Evolutionary conservation across 1,140 invertebrate species (phyloP), one percentile per base, ranked within the genome.

Genomic region (Cylas formicarius): DNA sequence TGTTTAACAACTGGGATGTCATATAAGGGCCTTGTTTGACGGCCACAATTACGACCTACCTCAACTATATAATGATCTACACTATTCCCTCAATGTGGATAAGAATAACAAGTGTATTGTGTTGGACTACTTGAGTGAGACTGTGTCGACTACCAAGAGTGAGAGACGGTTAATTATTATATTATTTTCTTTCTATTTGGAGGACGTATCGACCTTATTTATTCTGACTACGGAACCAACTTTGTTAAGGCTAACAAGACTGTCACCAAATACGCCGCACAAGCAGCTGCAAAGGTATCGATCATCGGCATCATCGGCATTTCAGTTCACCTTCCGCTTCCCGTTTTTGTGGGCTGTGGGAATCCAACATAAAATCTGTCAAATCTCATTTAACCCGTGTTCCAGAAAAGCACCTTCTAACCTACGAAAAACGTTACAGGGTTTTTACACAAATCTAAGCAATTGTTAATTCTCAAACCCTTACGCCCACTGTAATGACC

Each of bases 301-400:
- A n/a, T n/a, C n/a, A n/a, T n/a, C n/a, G 27, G n/a, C 27, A 28
- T 28, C 16, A 14, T 11, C 11, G 11, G 27, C n/a, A n/a, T 11
- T 28, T 28, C 16, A 28, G 16, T 28, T 14, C 27, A 5, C 27
- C 27, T 5, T 28, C 27, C 16, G 27, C 27, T 14, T 14, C 27
- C 16, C 27, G 16, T 28, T 28, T 28, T 28, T n/a, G 27, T 3
- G 27, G 27, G 4, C 16, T 28, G 27, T 28, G 27, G 27, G 27
- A 28, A 14, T n/a, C 27, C 11, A 14, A 14, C 16, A 28, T 28
- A 11, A 28, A 28, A 28, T 28, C 27, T 28, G 27, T 28, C 27
- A 28, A 28, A 5, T 28, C 4, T 28, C 27, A 28, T 28, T 28
- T 28, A 28, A 28, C 27, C 16, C 27, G 27, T 28, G 27, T 28